A percentile compares a stretch with the other conserved stretches of the same genome.
Evolutionary conservation across 2,888 invertebrate genomes (phyloP).

Genomic region (Neocrepidodera transversa): DNA sequence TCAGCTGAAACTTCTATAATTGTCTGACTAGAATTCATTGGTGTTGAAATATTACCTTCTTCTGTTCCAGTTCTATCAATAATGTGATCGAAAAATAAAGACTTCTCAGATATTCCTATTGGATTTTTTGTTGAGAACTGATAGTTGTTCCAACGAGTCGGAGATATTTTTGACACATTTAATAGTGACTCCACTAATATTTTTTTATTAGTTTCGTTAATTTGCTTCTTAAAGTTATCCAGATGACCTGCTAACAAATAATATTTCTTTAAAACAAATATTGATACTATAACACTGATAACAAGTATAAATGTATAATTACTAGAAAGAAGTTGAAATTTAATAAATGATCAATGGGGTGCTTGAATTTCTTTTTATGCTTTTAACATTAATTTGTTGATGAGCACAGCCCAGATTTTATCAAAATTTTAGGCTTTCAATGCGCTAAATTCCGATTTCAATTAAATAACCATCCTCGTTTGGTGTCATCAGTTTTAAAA

Average conservation of each 20-base stretch:
- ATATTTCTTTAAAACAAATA: too few relatives aligned
- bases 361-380: too few relatives aligned
- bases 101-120: slow-evolving; percentile 25
- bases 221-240: slow-evolving; percentile 13
- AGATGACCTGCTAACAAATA: slow-evolving; percentile 20
- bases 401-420: too few relatives aligned
- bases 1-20: slow-evolving; percentile 24
- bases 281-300: too few relatives aligned
- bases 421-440: too few relatives aligned
- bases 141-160: slow-evolving; percentile 53
- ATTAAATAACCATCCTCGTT: too few relatives aligned
- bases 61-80: slow-evolving; percentile 22
- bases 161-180: slow-evolving; percentile 50
- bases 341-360: too few relatives aligned
- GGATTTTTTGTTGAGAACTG: slow-evolving; percentile 43
- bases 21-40: slow-evolving; percentile 9
- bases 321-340: too few relatives aligned
- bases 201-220: slow-evolving; percentile 3
- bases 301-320: too few relatives aligned
- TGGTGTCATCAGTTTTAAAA: too few relatives aligned
- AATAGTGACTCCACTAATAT: slow-evolving; percentile 35
- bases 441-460: too few relatives aligned
- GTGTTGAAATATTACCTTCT: slow-evolving; percentile 21
- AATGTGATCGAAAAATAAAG: slow-evolving; percentile 20
- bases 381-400: too few relatives aligned